Conservation (phyloP, 2,113 vertebrate genomes). For the Mastomys natalensis region DNA sequence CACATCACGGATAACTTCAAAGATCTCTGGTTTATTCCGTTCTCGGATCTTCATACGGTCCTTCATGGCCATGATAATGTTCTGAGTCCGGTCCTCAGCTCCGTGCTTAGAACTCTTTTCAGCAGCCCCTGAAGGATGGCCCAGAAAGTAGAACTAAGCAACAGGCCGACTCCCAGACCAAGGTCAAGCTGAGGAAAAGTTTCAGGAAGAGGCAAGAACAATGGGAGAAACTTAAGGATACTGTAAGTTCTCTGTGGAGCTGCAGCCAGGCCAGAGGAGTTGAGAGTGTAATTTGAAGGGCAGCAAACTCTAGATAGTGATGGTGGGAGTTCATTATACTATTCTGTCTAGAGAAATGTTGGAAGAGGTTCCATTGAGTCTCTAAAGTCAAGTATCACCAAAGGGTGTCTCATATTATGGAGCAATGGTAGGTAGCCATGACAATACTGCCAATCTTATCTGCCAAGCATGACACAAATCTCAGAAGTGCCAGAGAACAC, state of each 20-base stretch:
- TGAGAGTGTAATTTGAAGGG: constrained; percentile 36
- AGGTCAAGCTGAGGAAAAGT: not conserved
- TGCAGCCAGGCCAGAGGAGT: not conserved
- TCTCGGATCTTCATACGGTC: constrained; percentile 99
- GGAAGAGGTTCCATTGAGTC: not conserved
- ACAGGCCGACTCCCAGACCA: not conserved
- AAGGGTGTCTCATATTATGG: not conserved
- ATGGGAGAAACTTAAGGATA: not conserved
- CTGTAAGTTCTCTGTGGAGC: not conserved
- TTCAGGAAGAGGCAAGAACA: not conserved
- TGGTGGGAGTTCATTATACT: not conserved
- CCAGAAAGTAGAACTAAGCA: constrained; percentile 47
- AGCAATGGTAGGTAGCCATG: not conserved
- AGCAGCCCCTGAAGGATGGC: constrained; percentile 91
- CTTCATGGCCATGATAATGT: constrained; percentile 99
- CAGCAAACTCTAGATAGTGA: constrained; percentile 18
- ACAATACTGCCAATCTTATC: constrained; percentile 4
- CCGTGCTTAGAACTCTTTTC: constrained; percentile 99
- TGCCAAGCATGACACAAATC: constrained; percentile 7
- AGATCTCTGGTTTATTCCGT: constrained; percentile 98
- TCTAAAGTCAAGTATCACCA: constrained; percentile 35
- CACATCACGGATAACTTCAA: constrained; percentile 97
- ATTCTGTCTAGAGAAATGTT: constrained; percentile 21
- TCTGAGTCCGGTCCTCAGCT: constrained; percentile 97
- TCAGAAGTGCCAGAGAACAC: not conserved